Evolutionary conservation across 2,888 invertebrate species (phyloP), one percentile per base, ranked within the genome.

Genomic region (Parnassius smintheus): DNA sequence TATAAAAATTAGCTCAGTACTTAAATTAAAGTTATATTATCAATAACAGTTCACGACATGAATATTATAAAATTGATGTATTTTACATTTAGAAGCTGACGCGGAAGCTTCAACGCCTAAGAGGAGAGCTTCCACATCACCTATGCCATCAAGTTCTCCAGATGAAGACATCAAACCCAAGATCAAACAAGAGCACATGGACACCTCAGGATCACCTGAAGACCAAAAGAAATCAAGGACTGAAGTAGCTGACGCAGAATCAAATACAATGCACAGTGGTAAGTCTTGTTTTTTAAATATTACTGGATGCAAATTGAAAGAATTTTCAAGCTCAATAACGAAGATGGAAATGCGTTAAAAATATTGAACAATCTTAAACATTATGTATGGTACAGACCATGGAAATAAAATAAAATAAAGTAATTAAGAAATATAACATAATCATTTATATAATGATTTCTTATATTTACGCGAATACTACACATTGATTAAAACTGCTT

Each of bases 231-330:
- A 96, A 76, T 94, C 94, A 50, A 94, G 96, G 80, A 96, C 96
- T 61, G 96, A 96, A 86, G 94, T 96, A 46, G 96, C 95, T 66
- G 97, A 97, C 82, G 97, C 97, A 56, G 97, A 97, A 85, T 96
- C 97, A 45, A 97, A 97, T 82, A 97, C 97, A 64, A 95, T 96
- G 89, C 96, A 96, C 87, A 96, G 97, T 91, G 97, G 97, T 97
- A 86, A 95, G 95, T 92, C 51, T 45, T 42, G n/a, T 50, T 42
- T 0, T 7, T 35, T 35, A 7, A 35, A 35, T 35, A 35, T 35
- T 35, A 35, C 35, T 35, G 35, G 0, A 7, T 4, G 4, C 35
- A 35, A 35, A 35, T 7, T 2, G 35, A 35, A 35, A 35, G 35
- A 18, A 7, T 35, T 35, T 35, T 3, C 4, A 25, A 41, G 12